A percentile compares a stretch with the other conserved stretches of the same genome.
Evolutionary conservation across 2,113 vertebrate genomes (phyloP).

Genomic region (Chelonoidis abingdonii): DNA sequence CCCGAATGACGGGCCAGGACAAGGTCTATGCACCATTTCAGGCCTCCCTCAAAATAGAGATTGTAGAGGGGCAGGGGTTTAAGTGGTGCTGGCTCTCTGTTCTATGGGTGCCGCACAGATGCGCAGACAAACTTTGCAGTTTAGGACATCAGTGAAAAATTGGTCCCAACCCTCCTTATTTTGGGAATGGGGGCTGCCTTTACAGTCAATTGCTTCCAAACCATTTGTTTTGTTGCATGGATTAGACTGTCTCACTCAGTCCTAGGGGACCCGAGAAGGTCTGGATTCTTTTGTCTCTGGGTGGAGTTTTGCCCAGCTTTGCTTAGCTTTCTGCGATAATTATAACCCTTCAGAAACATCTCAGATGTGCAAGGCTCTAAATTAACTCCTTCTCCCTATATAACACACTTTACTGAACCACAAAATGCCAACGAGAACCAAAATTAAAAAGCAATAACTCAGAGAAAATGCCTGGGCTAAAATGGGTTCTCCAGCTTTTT

Average conservation of each 20-base stretch:
- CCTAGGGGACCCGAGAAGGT: background rate
- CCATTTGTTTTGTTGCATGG: background rate
- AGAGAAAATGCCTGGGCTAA: background rate
- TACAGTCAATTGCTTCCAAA: background rate
- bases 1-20: background rate
- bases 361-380: accelerated
- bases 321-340: background rate
- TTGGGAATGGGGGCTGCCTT: background rate
- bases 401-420: background rate
- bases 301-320: accelerated
- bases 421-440: background rate
- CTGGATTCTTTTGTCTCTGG: accelerated
- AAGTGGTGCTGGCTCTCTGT: background rate
- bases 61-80: background rate
- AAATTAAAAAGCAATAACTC: background rate
- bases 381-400: background rate
- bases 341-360: background rate
- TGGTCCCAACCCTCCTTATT: background rate
- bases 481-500: background rate
- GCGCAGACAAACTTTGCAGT: background rate
- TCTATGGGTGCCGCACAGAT: background rate
- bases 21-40: background rate
- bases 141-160: background rate
- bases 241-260: background rate
- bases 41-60: background rate